Evolutionary conservation across 2,113 vertebrate genomes (phyloP), one percentile per base, ranked within the genome.

Genomic region (Pterocles burchelli): DNA sequence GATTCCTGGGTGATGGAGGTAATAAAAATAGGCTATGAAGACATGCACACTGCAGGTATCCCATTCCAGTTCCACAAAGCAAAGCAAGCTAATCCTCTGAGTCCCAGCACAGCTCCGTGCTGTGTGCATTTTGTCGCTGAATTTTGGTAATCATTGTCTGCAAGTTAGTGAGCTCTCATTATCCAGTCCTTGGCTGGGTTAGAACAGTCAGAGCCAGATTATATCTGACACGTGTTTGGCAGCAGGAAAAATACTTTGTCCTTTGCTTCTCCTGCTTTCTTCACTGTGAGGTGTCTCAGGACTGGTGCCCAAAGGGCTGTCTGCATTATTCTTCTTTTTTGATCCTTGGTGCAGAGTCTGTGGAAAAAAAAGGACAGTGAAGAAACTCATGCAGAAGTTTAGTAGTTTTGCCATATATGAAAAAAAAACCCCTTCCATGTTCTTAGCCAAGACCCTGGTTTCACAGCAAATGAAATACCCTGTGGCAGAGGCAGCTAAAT

Each of bases 51-150:
- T 20, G 13, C 36, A 78, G 16, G 15, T 59, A 57, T 49, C 28
- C 10, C 34, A 41, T 82, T 85, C 38, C 31, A 41, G 43, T 48
- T 49, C 15, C 45, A 38, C 22, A 51, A 59, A 82, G 25, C 7
- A 45, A 26, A 59, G 20, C 1, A 5, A 55, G 11, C 24, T 31
- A 26, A 24, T 46, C 19, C 14, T 62, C 48, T 34, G 65, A 75
- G 34, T 5, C 28, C 10, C 28, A 59, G 25, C 0, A 1, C n/a
- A 72, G 43, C 52, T 24, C 33, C 14, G 13, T 4, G 1, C 21
- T 63, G 25, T n/a, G 26, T 46, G 22, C 8, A 33, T 76, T 61
- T 89, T 6, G 2, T 43, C 70, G 29, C 5, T 61, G 54, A 57
- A 55, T 75, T 93, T 93, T 88, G 48, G 33, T 71, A 76, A 4